Evolutionary conservation across 2,888 invertebrate species (phyloP).

Genomic region (Andricus quercusramuli): DNA sequence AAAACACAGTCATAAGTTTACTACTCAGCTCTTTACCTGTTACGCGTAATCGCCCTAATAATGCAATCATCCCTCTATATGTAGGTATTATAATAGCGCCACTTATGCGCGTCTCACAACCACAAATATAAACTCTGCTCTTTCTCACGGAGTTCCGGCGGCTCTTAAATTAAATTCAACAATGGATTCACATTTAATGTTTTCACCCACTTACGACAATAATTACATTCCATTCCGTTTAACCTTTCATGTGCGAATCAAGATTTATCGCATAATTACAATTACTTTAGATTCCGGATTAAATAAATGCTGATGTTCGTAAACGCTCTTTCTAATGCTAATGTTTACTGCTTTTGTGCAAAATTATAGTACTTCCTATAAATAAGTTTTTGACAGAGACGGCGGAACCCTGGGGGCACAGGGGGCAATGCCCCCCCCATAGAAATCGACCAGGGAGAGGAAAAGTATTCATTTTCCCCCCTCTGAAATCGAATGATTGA

Average conservation of each 20-base stretch:
- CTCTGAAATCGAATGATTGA: no score
- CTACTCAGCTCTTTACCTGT: not conserved
- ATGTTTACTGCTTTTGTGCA: not conserved
- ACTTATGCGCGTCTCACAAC: not conserved
- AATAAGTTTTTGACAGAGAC: not conserved
- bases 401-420: no score
- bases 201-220: slow-evolving; percentile 12
- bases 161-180: slow-evolving; percentile 3
- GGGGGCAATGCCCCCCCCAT: no score
- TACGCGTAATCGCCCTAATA: slow-evolving; percentile 61
- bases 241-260: not conserved
- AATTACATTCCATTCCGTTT: not conserved
- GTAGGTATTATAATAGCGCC: not conserved
- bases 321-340: not conserved
- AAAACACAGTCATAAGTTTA: not conserved
- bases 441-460: no score
- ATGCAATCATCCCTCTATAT: slow-evolving; percentile 53
- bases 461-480: no score
- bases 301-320: not conserved
- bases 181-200: slow-evolving; percentile 3
- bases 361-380: not conserved
- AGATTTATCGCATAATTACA: not conserved
- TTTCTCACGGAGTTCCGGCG: slow-evolving; percentile 12
- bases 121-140: not conserved
- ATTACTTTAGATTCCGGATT: slow-evolving; percentile 7